Evolutionary conservation across 2,113 vertebrate genomes (phyloP), one percentile per base, ranked within the genome.

Genomic region (Nannospalax galili): DNA sequence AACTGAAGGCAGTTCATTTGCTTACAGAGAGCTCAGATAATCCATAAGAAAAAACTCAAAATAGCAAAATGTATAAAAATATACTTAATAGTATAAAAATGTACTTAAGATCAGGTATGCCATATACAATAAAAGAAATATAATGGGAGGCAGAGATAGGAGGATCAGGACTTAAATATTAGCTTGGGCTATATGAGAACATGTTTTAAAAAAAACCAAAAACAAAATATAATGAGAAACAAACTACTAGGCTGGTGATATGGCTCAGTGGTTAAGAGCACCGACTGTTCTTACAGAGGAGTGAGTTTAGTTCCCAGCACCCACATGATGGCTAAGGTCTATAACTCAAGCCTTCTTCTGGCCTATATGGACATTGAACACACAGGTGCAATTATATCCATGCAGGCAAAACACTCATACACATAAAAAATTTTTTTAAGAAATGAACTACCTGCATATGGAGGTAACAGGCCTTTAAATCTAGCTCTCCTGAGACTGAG

Each of bases 21-120:
- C 84, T 93, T 94, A 81, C 35, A 48, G 26, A 95, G 42, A 81
- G 40, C 80, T 92, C 22, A 88, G 35, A 80, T 45, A 95, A 24
- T 52, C 35, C 62, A 28, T 80, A 90, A 94, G 72, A 74, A 92
- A 85, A 84, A 81, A n/a, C n/a, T n/a, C 80, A 81, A 77, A 91
- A 65, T 88, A 91, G 86, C 48, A n/a, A 77, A 88, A 88, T 45
- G 75, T 45, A 64, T 70, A 52, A 88, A 86, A 87, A 48, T 48
- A 32, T 35, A n/a, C 19, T 65, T 84, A 82, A 32, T 90, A 40
- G 75, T 45, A 64, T 70, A 52, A 88, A 86, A 87, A 48, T 48
- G 19, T 35, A 24, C 19, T 42, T 84, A 84, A 45, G 11, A 64
- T 14, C 4, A 84, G 35, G 8, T 84, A 84, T 28, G 28, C 40